Base-by-base conservation (phyloP, 2,797 vertebrate species). In the Alosa sapidissima region DNA sequence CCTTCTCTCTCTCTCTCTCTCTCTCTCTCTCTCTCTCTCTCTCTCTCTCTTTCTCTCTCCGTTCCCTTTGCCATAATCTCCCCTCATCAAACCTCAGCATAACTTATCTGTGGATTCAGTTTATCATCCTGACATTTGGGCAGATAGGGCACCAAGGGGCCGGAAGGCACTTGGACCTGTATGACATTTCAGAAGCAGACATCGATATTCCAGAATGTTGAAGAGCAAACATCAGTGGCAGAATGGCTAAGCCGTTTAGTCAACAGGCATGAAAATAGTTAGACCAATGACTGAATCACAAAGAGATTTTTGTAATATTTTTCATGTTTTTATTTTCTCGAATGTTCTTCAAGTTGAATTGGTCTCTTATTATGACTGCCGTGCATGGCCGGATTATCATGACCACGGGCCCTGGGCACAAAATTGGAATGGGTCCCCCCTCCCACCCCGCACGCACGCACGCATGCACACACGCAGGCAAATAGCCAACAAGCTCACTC, bases 121-220 rank as follows among this genome's bases (percentile, higher is more conserved):
- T 45, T 41, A 21, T 45, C 14, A 19, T 11, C 36, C 78, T 84
- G 83, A 84, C 81, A 86, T 88, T 86, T 83, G 68, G 68, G 36
- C 16, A 16, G 36, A 41, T 13, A 36, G 68, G 14, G 68, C 68
- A 75, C 6, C 16, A 19, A 16, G 36, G 28, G 51, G 48, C 82
- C 58, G 72, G 16, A 47, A 49, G 6, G 3, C 47, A 52, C n/a
- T n/a, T 28, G 65, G 75, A 78, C 78, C 41, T 62, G 60, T 45
- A n/a, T 85, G 86, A 85, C 86, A 86, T 89, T 86, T 87, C 24
- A 84, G 52, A 86, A 54, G 13, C 36, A 45, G 33, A 84, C 83
- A 82, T 84, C 60, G 19, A 87, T 84, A 85, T 86, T 85, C 75
- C 54, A 82, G n/a, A 81, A 83, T 81, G n/a, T 5, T 19, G 24